phyloP scores from a whole-genome alignment of 1,140 invertebrate genomes.

The Macrocentrus cingulum region DNA sequence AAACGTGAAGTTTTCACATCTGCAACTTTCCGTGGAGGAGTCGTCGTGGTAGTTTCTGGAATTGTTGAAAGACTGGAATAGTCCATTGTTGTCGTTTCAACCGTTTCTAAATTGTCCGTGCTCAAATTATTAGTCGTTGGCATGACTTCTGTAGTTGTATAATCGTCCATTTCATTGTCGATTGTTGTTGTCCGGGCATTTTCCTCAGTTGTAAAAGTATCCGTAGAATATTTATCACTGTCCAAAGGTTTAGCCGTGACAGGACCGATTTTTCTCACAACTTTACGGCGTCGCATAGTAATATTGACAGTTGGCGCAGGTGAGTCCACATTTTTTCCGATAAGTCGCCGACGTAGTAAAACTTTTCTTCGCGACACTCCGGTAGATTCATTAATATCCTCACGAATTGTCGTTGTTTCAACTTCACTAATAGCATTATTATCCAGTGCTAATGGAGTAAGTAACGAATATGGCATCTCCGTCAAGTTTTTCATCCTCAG shows the following conservation, averaged over 20 bases:
- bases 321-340: too few species aligned
- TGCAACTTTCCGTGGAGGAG: too few species aligned
- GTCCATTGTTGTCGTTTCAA: neutral
- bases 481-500: too few species aligned
- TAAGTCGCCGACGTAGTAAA: too few species aligned
- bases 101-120: neutral
- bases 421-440: neutral
- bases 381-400: too few species aligned
- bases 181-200: neutral
- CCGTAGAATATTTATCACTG: neutral
- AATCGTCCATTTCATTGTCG: neutral
- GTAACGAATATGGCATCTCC: too few species aligned
- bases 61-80: neutral
- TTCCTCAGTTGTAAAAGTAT: neutral
- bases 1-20: constrained; percentile 29
- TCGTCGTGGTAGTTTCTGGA: constrained; percentile 22
- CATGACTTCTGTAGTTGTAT: neutral
- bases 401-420: neutral
- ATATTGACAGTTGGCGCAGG: too few species aligned
- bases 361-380: too few species aligned
- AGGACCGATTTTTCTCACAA: too few species aligned
- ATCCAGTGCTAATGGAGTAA: constrained; percentile 21
- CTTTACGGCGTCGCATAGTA: too few species aligned
- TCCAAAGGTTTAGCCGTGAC: neutral
- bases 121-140: neutral